These are phyloP conservation scores for Eristalis intricaria DNA, from an alignment of 2,888 invertebrate species.

Conservation along the genomic window DNA sequence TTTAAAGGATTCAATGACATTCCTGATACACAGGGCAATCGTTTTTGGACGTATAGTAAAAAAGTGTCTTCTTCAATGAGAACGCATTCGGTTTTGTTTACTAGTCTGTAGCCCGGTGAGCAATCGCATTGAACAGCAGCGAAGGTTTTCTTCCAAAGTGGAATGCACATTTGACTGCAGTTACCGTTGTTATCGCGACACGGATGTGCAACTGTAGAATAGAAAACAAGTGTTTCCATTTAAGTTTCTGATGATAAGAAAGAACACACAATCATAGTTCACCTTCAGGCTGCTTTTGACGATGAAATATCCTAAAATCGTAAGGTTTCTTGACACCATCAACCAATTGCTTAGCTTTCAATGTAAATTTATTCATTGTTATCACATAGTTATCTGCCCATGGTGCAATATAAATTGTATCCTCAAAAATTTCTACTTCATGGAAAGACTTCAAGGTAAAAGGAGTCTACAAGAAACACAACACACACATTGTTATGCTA, in stretches of 20 bases:
- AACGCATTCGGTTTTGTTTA: conserved; percentile 84
- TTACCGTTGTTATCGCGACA: conserved; percentile 86
- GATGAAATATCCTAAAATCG: conserved; percentile 88
- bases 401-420: conserved; percentile 87
- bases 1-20: conserved; percentile 79
- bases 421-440: conserved; percentile 88
- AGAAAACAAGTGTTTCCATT: conserved; percentile 6
- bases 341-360: conserved; percentile 81
- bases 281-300: conserved; percentile 89
- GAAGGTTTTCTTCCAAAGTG: conserved; percentile 83
- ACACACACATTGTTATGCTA: background rate
- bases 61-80: conserved; percentile 84
- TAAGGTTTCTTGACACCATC: conserved; percentile 84
- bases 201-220: conserved; percentile 84
- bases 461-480: conserved; percentile 74
- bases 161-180: conserved; percentile 90
- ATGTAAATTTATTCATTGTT: conserved; percentile 84
- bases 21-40: conserved; percentile 88
- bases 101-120: conserved; percentile 86
- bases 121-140: conserved; percentile 87
- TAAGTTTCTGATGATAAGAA: background rate
- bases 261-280: conserved; percentile 47
- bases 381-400: conserved; percentile 86
- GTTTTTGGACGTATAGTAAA: conserved; percentile 85
- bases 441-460: conserved; percentile 82